Base-by-base conservation (phyloP, 2,797 vertebrate genomes). In the Leptodactylus fallax region DNA sequence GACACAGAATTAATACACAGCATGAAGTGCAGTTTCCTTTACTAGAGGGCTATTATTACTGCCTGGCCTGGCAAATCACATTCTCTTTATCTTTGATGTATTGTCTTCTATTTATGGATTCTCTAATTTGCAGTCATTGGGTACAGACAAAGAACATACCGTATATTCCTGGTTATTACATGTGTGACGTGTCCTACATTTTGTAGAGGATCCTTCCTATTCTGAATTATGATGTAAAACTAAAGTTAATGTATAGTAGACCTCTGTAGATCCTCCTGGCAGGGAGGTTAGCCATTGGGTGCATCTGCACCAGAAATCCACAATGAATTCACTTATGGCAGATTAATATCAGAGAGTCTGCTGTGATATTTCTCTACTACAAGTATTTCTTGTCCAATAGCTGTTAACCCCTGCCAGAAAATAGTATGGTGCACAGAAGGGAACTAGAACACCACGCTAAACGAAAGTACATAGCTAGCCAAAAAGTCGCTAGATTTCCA, bases 1-100 rank as follows among this genome's bases (percentile, higher is more conserved):
- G 55, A 81, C 10, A 51, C 21, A 80, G 21, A 80, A 74, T 53
- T 69, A 86, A 78, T 21, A 60, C 72, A 60, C 56, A 85, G 47
- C 58, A 55, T 61, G 72, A 85, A 51, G 47, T 14, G 23, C 79
- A 7, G 36, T 19, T 51, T 81, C 79, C 47, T n/a, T 16, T 49
- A 81, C n/a, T 65, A n/a, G 45, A 81, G 3, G 36, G 0, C 36
- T 49, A 65, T 63, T 65, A 77, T 51, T 14, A 51, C 74, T 12
- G n/a, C n/a, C 19, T 13, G 27, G 14, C 45, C 3, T 13, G 25
- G 55, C 27, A 80, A 21, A 36, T 63, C 4, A 7, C 23, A 81
- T 61, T 61, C 25, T 13, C 3, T 60, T 17, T 61, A 6, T 27
- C 36, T 47, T 81, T 61, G 17, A 47, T 47, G 19, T 21, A 45